Evolutionary conservation across 2,797 vertebrate genomes (phyloP), one percentile per base, ranked within the genome.

Genomic region (Mastacembelus armatus): DNA sequence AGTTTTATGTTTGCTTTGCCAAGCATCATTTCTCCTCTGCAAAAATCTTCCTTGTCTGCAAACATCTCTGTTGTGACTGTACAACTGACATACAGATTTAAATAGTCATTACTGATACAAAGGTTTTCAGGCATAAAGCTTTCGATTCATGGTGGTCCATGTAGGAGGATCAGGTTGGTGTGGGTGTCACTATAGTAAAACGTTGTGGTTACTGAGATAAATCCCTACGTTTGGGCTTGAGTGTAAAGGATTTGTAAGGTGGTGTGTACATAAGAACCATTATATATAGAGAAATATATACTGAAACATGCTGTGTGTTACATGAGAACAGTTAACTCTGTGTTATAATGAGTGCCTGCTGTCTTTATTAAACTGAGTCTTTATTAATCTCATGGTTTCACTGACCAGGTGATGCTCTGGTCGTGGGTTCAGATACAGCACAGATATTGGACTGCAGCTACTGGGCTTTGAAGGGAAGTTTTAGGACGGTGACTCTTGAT

Each of bases 261-360:
- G 40, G 24, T 63, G 71, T 84, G 83, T 80, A 84, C 36, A 81
- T 79, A 84, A 24, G 38, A 42, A 61, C 43, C n/a, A 19, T 54
- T 42, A 51, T 26, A 45, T 47, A 44, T 43, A 27, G 11, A 65
- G 22, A 66, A 7, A 72, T 45, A 44, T 62, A 50, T 50, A 68
- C n/a, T n/a, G n/a, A n/a, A n/a, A n/a, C 56, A 15, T 35, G 44
- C 67, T 82, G 65, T 43, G 57, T 51, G 64, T 36, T 69, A 18
- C 63, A 50, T 48, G 44, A 68, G 38, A 54, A 45, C 22, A 2
- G 3, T 43, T 51, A 18, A 33, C 52, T 73, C 44, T 29, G 18
- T 54, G 27, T 59, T n/a, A n/a, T n/a, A n/a, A n/a, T n/a, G 22
- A 36, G 18, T 60, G 45, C 21, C 22, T 19, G 32, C 42, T 38